Evolutionary conservation across 2,888 invertebrate genomes (phyloP).

Genomic region (Lycocerus yunnanus): DNA sequence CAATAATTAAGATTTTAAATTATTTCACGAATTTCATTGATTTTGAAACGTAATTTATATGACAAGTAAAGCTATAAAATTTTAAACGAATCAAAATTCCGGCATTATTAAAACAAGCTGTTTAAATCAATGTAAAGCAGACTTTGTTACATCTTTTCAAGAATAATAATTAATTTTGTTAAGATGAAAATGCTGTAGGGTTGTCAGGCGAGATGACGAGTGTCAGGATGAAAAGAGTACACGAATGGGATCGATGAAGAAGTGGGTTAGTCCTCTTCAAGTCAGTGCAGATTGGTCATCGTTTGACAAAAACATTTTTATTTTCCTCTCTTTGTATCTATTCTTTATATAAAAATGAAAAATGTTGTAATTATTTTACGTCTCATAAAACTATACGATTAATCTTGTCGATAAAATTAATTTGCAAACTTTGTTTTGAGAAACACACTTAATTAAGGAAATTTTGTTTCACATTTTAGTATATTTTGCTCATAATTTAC

Average conservation of each 20-base stretch:
- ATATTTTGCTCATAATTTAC: not conserved
- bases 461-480: not conserved
- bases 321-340: not conserved
- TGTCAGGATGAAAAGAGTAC: slow-evolving; percentile 11
- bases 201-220: slow-evolving; percentile 15
- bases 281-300: slow-evolving; percentile 14
- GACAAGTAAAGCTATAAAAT: not conserved
- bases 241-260: slow-evolving; percentile 14
- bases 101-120: not conserved
- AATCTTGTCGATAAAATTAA: not conserved
- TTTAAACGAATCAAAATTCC: not conserved
- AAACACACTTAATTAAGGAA: not conserved
- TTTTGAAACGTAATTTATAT: not conserved
- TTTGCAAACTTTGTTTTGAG: not conserved
- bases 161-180: slow-evolving; percentile 8
- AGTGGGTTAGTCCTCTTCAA: slow-evolving; percentile 9
- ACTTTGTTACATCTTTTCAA: not conserved
- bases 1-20: not conserved
- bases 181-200: slow-evolving; percentile 7
- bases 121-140: not conserved
- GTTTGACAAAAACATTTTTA: not conserved
- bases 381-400: not conserved
- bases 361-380: not conserved
- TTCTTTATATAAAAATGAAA: not conserved
- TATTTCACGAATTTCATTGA: not conserved